A percentile compares a stretch with the other conserved stretches of the same genome.
phyloP scores from a whole-genome alignment of 2,888 invertebrate species.

The Hypomecis atomaria region DNA sequence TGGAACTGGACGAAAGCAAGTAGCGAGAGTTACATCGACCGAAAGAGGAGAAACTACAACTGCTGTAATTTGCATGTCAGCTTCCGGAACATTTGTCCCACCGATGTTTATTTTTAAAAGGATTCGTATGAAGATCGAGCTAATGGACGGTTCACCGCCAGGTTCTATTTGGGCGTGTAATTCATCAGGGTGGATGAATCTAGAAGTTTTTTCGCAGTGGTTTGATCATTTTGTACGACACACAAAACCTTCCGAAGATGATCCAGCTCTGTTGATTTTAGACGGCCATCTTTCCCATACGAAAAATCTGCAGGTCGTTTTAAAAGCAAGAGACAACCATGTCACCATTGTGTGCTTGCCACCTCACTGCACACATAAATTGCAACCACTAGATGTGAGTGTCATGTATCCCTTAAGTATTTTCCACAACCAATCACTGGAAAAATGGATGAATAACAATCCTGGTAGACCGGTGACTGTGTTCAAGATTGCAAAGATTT shows the following conservation, averaged over 20 bases:
- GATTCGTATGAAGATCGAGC: neutral
- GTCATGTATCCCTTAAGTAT: too few species aligned
- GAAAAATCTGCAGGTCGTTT: neutral
- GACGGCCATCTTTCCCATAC: conserved; percentile 3
- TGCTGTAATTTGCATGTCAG: neutral
- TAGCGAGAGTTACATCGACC: neutral
- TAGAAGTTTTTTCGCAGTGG: neutral
- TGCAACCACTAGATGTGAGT: too few species aligned
- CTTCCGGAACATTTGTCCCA: neutral
- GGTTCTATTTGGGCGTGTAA: neutral
- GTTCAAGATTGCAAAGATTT: too few species aligned
- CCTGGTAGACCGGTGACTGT: too few species aligned
- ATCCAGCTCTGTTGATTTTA: neutral
- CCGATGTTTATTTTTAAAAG: neutral
- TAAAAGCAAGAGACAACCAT: conserved; percentile 4
- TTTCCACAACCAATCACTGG: too few species aligned
- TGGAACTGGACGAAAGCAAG: neutral
- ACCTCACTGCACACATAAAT: too few species aligned
- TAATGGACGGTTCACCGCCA: neutral
- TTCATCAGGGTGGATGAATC: neutral
- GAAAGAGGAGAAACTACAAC: neutral
- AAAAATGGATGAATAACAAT: too few species aligned
- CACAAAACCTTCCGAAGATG: neutral
- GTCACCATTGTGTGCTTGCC: too few species aligned
- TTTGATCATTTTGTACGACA: neutral